Evolutionary conservation across 2,888 invertebrate species (phyloP).

Genomic region (Epirrhoe tristata): DNA sequence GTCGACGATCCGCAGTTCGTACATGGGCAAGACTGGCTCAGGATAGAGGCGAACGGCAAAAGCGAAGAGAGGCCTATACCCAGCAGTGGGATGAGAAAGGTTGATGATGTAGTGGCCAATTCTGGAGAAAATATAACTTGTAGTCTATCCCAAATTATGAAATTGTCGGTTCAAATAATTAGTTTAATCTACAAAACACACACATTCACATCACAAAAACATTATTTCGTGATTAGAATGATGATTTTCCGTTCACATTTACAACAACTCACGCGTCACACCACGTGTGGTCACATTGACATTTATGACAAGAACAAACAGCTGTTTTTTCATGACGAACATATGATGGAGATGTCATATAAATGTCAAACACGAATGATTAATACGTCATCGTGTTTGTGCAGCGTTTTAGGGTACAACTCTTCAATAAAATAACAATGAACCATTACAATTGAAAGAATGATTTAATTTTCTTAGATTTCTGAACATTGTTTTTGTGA

Average conservation of each 20-base stretch:
- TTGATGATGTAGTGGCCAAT: too few relatives aligned
- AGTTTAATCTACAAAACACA: too few relatives aligned
- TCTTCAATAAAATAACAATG: background rate
- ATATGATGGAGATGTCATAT: constrained; percentile 30
- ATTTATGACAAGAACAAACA: constrained; percentile 27
- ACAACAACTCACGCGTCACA: background rate
- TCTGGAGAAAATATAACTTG: too few relatives aligned
- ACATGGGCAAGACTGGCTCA: too few relatives aligned
- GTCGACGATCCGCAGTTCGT: too few relatives aligned
- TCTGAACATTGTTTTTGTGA: too few relatives aligned
- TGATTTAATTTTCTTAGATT: too few relatives aligned
- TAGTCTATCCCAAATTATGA: background rate
- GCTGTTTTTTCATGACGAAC: constrained; percentile 17
- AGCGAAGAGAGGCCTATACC: too few relatives aligned
- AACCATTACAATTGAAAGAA: background rate
- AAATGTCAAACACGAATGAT: constrained; percentile 35
- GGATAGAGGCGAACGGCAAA: too few relatives aligned
- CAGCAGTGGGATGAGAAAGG: too few relatives aligned
- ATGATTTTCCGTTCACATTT: background rate
- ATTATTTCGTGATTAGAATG: background rate
- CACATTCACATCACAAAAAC: background rate
- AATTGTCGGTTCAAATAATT: too few relatives aligned
- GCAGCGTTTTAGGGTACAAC: constrained; percentile 11
- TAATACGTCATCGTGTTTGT: constrained; percentile 24
- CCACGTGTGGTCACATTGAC: constrained; percentile 14